phyloP scores from a whole-genome alignment of 2,888 invertebrate species.

The Drosophila anceps region DNA sequence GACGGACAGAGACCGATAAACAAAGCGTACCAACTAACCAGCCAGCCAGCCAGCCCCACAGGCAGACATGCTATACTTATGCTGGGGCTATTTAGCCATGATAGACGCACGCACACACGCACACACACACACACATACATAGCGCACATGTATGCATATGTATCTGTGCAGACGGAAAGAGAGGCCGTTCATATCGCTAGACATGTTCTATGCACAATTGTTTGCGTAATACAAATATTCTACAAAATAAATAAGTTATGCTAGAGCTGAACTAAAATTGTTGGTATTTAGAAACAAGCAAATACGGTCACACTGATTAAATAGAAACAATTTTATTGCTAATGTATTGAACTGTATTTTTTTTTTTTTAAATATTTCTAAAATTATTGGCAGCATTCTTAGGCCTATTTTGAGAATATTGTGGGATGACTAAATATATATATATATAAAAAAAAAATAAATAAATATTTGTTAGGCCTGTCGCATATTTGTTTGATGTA shows the following conservation, averaged over 20 bases:
- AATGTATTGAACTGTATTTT: neutral
- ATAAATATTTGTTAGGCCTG: conserved; percentile 44
- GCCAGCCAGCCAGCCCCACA: conserved; percentile 29
- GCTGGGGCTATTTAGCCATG: conserved; percentile 53
- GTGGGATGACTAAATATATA: neutral
- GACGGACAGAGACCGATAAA: conserved; percentile 49
- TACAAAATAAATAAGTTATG: neutral
- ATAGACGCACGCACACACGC: conserved; percentile 12
- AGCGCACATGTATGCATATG: conserved; percentile 30
- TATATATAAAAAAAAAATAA: neutral
- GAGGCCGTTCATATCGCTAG: conserved; percentile 27
- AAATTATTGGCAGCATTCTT: neutral
- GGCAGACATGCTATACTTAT: conserved; percentile 61
- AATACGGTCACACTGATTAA: neutral
- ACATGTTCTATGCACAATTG: conserved; percentile 27
- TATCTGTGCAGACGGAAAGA: conserved; percentile 25
- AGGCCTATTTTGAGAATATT: neutral
- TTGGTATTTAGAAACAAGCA: neutral
- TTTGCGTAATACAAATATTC: conserved; percentile 27
- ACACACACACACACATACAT: neutral
- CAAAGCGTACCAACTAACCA: conserved; percentile 37
- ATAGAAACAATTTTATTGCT: neutral
- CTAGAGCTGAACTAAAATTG: neutral
- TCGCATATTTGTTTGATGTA: conserved; percentile 40
- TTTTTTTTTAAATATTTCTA: neutral